A percentile compares a stretch with the other conserved stretches of the same genome.
phyloP scores from a whole-genome alignment of 2,797 vertebrate genomes.

The Ataeniobius toweri region DNA sequence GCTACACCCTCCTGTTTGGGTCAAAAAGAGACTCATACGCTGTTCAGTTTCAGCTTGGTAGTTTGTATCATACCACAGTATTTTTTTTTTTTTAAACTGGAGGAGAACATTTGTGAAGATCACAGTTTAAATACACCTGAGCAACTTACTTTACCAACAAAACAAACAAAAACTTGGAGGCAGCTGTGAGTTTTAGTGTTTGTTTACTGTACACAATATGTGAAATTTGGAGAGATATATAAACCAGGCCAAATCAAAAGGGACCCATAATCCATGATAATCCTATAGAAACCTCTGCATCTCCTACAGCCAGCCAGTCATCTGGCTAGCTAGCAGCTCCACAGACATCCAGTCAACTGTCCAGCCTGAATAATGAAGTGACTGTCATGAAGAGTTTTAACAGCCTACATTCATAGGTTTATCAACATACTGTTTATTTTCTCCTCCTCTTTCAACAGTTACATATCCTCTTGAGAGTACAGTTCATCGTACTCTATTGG shows the following conservation, averaged over 20 bases:
- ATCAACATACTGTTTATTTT: neutral
- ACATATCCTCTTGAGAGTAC: neutral
- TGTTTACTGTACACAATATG: slow-evolving; percentile 26
- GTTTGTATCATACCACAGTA: neutral
- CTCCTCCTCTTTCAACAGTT: no score
- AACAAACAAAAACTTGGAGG: slow-evolving; percentile 11
- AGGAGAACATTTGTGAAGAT: neutral
- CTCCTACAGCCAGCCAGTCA: slow-evolving; percentile 40
- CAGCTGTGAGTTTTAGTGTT: slow-evolving; percentile 7
- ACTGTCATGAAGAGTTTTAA: neutral
- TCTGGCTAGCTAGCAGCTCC: slow-evolving; percentile 32
- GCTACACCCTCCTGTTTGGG: slow-evolving; percentile 21
- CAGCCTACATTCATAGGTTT: neutral
- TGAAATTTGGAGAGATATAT: slow-evolving; percentile 52
- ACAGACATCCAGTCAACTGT: slow-evolving; percentile 3
- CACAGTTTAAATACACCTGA: neutral
- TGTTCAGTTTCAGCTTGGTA: neutral
- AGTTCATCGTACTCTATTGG: neutral
- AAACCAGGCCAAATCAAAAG: slow-evolving; percentile 55
- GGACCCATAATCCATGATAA: slow-evolving; percentile 64
- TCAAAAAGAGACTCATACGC: slow-evolving; percentile 1
- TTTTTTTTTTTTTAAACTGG: neutral
- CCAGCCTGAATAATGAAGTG: neutral
- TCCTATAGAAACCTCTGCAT: slow-evolving; percentile 60
- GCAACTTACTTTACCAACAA: neutral